Conservation (phyloP, 2,797 vertebrate genomes). For the Lycodopsis pacificus region DNA sequence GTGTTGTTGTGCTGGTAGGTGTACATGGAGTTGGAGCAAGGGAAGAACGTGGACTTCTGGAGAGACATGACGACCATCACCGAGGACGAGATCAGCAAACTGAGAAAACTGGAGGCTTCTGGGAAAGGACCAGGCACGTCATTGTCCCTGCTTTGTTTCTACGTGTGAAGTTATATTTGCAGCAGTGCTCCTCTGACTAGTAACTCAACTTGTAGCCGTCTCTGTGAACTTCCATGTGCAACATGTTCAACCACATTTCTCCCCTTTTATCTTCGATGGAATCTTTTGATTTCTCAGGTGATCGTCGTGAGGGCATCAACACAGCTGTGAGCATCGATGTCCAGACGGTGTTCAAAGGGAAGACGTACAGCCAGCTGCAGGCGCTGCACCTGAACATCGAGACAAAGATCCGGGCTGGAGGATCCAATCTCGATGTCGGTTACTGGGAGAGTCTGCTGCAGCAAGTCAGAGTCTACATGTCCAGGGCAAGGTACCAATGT, state of each 20-base stretch:
- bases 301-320: conserved; percentile 97
- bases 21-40: conserved; percentile 98
- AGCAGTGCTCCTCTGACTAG: neutral
- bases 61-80: conserved; percentile 99
- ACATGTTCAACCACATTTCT: neutral
- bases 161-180: neutral
- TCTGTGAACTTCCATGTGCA: neutral
- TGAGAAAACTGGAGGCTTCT: conserved; percentile 94
- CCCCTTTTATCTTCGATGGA: neutral
- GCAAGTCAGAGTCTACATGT: conserved; percentile 96
- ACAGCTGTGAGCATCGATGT: conserved; percentile 95
- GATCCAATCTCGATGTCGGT: conserved; percentile 96
- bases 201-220: neutral
- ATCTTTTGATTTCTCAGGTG: conserved; percentile 80
- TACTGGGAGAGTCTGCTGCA: conserved; percentile 99
- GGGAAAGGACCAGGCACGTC: conserved; percentile 90
- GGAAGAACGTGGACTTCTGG: conserved; percentile 98
- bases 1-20: conserved; percentile 80
- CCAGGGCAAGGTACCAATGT: conserved; percentile 89
- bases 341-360: conserved; percentile 96
- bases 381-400: conserved; percentile 95
- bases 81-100: conserved; percentile 96
- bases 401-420: conserved; percentile 91
- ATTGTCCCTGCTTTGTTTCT: neutral
- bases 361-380: conserved; percentile 97